These are phyloP conservation scores for Fistularia commersonii DNA, from an alignment of 2,797 vertebrate species.

Conservation along the genomic window DNA sequence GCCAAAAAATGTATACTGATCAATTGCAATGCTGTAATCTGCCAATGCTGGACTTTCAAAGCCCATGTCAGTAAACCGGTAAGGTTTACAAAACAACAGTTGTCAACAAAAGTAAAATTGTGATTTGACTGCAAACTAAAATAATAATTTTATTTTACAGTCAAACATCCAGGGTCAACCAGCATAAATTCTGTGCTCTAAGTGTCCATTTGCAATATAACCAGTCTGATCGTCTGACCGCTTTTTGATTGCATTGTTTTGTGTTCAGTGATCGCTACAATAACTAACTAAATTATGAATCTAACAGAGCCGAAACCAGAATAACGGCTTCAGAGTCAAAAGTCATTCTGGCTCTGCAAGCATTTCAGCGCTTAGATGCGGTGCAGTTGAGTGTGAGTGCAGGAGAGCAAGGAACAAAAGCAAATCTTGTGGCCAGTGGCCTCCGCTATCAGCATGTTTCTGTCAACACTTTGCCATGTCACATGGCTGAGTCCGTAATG, in stretches of 20 bases:
- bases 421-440: slow-evolving; percentile 58
- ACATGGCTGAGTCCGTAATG: slow-evolving; percentile 58
- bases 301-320: slow-evolving; percentile 1
- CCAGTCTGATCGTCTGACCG: slow-evolving; percentile 1
- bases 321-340: not conserved
- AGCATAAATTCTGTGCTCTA: too few relatives aligned
- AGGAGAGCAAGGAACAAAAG: slow-evolving; percentile 45
- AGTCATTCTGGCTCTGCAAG: slow-evolving; percentile 1
- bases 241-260: not conserved
- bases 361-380: slow-evolving; percentile 11
- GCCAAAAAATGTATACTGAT: too few relatives aligned
- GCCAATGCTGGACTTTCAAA: too few relatives aligned
- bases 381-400: slow-evolving; percentile 42
- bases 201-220: not conserved
- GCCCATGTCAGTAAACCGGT: too few relatives aligned
- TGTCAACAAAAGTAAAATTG: too few relatives aligned
- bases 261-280: slow-evolving; percentile 1
- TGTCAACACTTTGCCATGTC: slow-evolving; percentile 61
- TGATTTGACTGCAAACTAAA: too few relatives aligned
- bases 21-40: too few relatives aligned
- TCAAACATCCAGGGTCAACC: too few relatives aligned
- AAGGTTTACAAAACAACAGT: too few relatives aligned
- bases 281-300: not conserved
- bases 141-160: too few relatives aligned
- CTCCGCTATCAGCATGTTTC: slow-evolving; percentile 60